These are phyloP conservation scores for Carassius gibelio DNA, from an alignment of 2,113 vertebrate species.

Conservation along the genomic window DNA sequence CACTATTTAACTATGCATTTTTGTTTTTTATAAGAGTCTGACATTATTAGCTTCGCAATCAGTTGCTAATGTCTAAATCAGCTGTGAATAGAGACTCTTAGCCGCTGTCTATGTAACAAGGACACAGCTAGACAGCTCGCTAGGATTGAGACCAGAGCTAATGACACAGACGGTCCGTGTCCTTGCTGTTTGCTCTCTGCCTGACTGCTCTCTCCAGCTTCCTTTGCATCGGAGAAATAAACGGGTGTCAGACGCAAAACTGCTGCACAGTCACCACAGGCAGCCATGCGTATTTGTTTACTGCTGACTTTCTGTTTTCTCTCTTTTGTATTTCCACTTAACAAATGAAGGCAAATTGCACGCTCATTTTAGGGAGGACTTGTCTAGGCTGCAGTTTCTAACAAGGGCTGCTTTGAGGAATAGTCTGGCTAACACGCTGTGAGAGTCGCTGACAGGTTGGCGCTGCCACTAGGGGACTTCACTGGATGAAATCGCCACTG, in stretches of 20 bases:
- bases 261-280: slow-evolving; percentile 41
- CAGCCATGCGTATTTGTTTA: slow-evolving; percentile 36
- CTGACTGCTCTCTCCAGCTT: slow-evolving; percentile 16
- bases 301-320: slow-evolving; percentile 48
- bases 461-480: neutral
- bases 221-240: slow-evolving; percentile 39
- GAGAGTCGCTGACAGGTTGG: neutral
- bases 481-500: neutral
- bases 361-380: slow-evolving; percentile 19
- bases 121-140: neutral
- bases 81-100: neutral
- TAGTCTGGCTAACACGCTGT: neutral
- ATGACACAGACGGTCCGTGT: no score
- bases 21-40: no score
- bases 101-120: neutral
- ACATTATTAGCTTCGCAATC: no score
- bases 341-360: slow-evolving; percentile 44
- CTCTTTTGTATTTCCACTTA: slow-evolving; percentile 41
- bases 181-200: no score
- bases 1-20: no score
- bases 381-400: slow-evolving; percentile 44
- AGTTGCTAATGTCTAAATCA: neutral
- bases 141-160: neutral
- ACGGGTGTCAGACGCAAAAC: slow-evolving; percentile 48
- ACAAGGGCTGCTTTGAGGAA: slow-evolving; percentile 19